phyloP scores from a whole-genome alignment of 2,888 invertebrate genomes.

The Malthinus flaveolus region DNA sequence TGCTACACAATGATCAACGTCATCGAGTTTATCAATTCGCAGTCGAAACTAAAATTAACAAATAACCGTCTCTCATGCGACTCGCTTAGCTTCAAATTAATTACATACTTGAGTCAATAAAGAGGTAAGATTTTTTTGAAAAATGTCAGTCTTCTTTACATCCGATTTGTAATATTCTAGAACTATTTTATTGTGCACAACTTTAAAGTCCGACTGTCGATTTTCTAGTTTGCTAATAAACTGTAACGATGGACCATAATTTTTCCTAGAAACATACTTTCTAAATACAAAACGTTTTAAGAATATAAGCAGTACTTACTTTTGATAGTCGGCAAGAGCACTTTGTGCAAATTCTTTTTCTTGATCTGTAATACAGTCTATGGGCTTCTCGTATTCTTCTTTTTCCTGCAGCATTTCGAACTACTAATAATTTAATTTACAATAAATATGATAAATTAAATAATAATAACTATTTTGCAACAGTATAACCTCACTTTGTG shows the following conservation, averaged over 20 bases:
- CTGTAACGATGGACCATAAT: slow-evolving; percentile 64
- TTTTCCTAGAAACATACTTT: slow-evolving; percentile 36
- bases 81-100: slow-evolving; percentile 1
- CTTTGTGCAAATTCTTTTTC: slow-evolving; percentile 50
- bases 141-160: slow-evolving; percentile 72
- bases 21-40: slow-evolving; percentile 60
- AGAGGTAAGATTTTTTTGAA: slow-evolving; percentile 68
- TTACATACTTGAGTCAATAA: slow-evolving; percentile 60
- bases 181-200: slow-evolving; percentile 82
- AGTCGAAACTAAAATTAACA: slow-evolving; percentile 44
- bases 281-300: neutral
- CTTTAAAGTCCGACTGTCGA: slow-evolving; percentile 70
- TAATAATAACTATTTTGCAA: no score
- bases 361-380: slow-evolving; percentile 48
- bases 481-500: no score
- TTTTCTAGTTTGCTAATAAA: slow-evolving; percentile 68
- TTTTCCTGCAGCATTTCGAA: slow-evolving; percentile 40
- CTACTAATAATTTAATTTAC: slow-evolving; percentile 3
- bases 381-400: slow-evolving; percentile 45
- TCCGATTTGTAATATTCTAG: slow-evolving; percentile 78
- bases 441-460: neutral
- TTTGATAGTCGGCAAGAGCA: slow-evolving; percentile 51
- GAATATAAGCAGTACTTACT: slow-evolving; percentile 38
- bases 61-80: neutral
- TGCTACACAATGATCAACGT: slow-evolving; percentile 68